Base-by-base conservation (phyloP, 2,113 vertebrate genomes). In the Plecturocebus donacophilus region DNA sequence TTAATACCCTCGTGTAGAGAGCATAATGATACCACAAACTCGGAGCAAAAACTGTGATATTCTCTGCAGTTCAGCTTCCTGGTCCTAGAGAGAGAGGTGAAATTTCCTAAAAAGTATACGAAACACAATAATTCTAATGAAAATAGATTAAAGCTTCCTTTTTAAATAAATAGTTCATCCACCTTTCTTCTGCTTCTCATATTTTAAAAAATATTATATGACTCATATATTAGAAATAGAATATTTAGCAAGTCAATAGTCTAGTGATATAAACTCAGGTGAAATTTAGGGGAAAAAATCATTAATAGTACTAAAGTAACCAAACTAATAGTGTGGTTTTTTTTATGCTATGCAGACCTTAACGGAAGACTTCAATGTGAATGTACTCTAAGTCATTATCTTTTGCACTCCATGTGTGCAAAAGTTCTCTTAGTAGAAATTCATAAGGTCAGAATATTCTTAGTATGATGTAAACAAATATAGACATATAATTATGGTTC, bases 271-370 rank as follows among this genome's bases (percentile, higher is more conserved):
- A 71, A 64, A 86, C 1, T 25, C 27, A 87, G 77, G 12, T 25
- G 16, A 85, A 68, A 73, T 61, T 71, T 77, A 76, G 30, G 47
- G 40, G 68, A 66, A 75, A 38, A 47, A 11, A 68, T 75, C 19
- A 80, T 95, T 87, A 92, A 81, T 91, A 87, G 49, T 93, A 73
- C 82, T 76, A 79, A 30, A 64, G 4, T 64, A 64, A 64, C 25
- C 25, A 64, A 30, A 64, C 25, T 64, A 64, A 76, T 4, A 35
- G 7, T 64, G 70, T 40, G 4, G 7, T 70, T 35, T 54, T 61
- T 40, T 87, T 47, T 80, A 89, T 54, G 19, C 3, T 30, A 49
- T 17, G 2, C 4, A 83, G 73, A 56, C 25, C 2, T 81, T 83
- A 71, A 49, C 5, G n/a, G 30, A 83, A 82, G 90, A 40, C 0